phyloP scores from a whole-genome alignment of 2,797 vertebrate species.

The Craterocephalus amniculus region DNA sequence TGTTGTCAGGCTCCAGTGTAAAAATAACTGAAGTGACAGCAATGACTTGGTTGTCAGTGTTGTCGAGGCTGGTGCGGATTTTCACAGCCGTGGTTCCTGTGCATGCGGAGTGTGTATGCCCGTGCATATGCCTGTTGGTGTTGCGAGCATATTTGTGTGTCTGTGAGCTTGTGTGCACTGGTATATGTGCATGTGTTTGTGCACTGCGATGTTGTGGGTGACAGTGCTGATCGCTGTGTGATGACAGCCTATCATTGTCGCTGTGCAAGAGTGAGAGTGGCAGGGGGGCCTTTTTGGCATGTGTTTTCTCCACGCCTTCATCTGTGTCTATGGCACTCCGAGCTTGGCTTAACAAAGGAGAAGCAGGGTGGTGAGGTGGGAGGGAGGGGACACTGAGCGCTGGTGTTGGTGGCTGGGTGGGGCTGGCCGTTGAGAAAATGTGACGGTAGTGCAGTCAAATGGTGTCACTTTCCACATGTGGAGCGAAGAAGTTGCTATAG shows the following conservation, averaged over 20 bases:
- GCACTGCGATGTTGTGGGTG: conserved; percentile 79
- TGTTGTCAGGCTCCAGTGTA: conserved; percentile 82
- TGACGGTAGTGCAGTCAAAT: conserved; percentile 64
- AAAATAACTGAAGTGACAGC: conserved; percentile 86
- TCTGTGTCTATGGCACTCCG: conserved; percentile 80
- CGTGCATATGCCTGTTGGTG: conserved; percentile 47
- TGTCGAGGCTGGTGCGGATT: conserved; percentile 81
- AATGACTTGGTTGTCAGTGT: conserved; percentile 84
- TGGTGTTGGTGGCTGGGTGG: conserved; percentile 70
- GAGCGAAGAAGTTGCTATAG: conserved; percentile 56
- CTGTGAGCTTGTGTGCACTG: conserved; percentile 42
- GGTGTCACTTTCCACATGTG: conserved; percentile 63
- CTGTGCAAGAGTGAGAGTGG: conserved; percentile 84
- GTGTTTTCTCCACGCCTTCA: conserved; percentile 83
- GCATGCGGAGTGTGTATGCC: conserved; percentile 47
- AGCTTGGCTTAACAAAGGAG: conserved; percentile 81
- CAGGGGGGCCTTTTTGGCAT: conserved; percentile 81
- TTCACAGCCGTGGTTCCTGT: conserved; percentile 81
- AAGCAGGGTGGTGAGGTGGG: conserved; percentile 64
- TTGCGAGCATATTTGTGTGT: conserved; percentile 30
- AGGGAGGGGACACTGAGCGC: conserved; percentile 33
- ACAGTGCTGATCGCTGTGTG: conserved; percentile 83
- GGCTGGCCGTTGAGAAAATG: conserved; percentile 64
- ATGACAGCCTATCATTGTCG: conserved; percentile 85
- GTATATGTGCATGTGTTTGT: conserved; percentile 60